Percentiles rank a stretch among this genome's conserved stretches.
Conservation (phyloP, 2,113 vertebrate genomes). For the Piaya cayana region DNA sequence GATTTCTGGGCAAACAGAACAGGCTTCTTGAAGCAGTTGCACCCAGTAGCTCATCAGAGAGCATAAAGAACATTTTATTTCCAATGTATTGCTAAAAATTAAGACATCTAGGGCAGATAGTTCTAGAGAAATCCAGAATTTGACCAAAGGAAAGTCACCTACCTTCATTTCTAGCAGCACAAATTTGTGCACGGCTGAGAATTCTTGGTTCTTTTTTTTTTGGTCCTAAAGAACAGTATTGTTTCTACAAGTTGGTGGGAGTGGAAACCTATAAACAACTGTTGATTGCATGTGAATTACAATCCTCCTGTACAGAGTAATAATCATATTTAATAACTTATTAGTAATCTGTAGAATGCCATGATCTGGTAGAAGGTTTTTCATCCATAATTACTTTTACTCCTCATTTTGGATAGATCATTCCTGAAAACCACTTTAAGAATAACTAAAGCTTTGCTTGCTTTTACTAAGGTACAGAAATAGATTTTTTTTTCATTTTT, state of each 20-base stretch:
- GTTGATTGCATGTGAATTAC: background rate
- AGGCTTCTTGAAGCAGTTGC: background rate
- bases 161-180: background rate
- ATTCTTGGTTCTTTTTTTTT: background rate
- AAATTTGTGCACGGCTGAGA: background rate
- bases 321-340: background rate
- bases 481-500: background rate
- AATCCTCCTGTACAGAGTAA: background rate
- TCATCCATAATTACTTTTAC: background rate
- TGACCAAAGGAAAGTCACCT: background rate
- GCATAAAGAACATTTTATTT: background rate
- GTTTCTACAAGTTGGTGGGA: background rate
- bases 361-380: background rate
- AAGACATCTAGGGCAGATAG: background rate
- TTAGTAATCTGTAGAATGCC: background rate
- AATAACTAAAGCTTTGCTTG: background rate
- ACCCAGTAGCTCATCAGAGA: background rate
- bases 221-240: background rate
- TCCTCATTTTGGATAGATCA: background rate
- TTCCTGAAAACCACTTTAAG: background rate
- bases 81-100: background rate
- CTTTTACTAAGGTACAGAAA: background rate
- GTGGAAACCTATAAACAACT: background rate
- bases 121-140: background rate
- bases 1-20: background rate